phyloP scores from a whole-genome alignment of 2,797 vertebrate species.

The Tenualosa thibaudeaui region DNA sequence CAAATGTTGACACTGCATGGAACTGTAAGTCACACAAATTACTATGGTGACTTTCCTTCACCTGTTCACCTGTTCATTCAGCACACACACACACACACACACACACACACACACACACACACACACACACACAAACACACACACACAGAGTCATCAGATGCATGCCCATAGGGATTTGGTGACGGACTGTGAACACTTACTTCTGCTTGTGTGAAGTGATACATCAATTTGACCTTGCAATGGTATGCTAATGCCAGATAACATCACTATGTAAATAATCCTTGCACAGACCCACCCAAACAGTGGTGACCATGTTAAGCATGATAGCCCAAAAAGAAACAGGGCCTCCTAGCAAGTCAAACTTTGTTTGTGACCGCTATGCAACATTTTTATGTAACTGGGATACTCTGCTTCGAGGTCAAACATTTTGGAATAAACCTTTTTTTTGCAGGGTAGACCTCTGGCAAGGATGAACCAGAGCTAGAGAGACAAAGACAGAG shows the following conservation, averaged over 20 bases:
- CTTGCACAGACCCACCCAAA: background rate
- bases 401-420: background rate
- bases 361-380: background rate
- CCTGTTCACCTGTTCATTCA: background rate
- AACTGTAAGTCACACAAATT: background rate
- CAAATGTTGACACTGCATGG: background rate
- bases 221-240: background rate
- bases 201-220: background rate
- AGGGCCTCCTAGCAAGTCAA: background rate
- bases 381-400: background rate
- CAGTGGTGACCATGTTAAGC: background rate
- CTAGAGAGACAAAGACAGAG: background rate
- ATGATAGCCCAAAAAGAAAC: background rate
- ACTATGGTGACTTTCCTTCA: constrained; percentile 6
- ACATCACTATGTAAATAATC: background rate
- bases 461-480: background rate
- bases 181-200: background rate
- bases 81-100: background rate
- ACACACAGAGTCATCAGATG: background rate
- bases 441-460: background rate
- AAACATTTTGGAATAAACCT: background rate
- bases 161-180: background rate
- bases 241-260: background rate
- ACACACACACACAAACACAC: background rate
- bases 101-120: background rate